Evolutionary conservation across 2,888 invertebrate genomes (phyloP).

Genomic region (Trachelus iudaicus): DNA sequence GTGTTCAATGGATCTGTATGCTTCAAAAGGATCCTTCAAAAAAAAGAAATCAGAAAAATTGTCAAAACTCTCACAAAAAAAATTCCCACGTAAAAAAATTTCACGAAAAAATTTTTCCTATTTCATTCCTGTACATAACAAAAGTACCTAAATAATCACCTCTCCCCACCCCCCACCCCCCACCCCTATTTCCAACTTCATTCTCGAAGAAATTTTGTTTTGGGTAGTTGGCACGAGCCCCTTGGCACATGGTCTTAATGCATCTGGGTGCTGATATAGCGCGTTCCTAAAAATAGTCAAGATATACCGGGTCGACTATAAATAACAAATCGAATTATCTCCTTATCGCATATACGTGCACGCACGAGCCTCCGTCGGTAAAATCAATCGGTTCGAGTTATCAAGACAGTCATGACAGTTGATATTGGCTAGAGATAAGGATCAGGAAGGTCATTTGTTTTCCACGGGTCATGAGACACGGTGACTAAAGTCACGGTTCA

Average conservation of each 20-base stretch:
- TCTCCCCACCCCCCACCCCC: too few species aligned
- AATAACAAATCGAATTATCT: constrained; percentile 34
- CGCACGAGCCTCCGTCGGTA: background rate
- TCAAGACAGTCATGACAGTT: background rate
- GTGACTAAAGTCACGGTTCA: background rate
- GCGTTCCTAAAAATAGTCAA: constrained; percentile 34
- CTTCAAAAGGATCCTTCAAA: background rate
- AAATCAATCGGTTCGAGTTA: background rate
- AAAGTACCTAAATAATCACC: too few species aligned
- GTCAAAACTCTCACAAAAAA: background rate
- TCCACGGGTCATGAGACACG: background rate
- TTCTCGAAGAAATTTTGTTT: background rate
- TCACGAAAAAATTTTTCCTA: background rate
- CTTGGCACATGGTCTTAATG: background rate
- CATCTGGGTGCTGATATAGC: constrained; percentile 29
- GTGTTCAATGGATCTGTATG: background rate
- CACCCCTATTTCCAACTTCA: background rate
- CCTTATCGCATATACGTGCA: constrained; percentile 21
- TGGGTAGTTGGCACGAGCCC: background rate
- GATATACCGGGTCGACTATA: constrained; percentile 29
- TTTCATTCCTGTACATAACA: background rate
- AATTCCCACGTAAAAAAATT: background rate
- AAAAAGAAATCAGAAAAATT: background rate
- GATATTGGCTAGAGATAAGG: background rate
- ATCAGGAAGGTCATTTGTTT: background rate